Evolutionary conservation across 2,797 vertebrate species (phyloP), one percentile per base, ranked within the genome.

Genomic region (Thunnus albacares): DNA sequence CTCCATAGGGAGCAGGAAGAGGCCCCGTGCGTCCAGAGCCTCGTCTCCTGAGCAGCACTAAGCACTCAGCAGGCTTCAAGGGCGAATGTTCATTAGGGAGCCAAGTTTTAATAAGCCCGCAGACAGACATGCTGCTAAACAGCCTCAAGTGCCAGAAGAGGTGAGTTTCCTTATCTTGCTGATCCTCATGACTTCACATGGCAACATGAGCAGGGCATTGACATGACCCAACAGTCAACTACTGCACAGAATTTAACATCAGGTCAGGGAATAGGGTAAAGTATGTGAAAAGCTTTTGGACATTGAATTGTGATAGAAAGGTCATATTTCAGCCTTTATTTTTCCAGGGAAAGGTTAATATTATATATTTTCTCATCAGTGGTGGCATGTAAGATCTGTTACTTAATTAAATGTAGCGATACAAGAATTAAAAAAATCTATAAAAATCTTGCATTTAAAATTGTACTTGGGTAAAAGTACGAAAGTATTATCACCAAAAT

Each of bases 81-180:
- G 92, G 84, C 88, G 52, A 92, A 87, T 80, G 89, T 92, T 95
- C 93, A 93, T 94, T 94, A 95, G 92, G 85, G 80, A 94, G 93
- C 92, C 93, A 89, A 93, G 93, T 94, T 94, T 94, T 94, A 95
- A 95, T 92, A 94, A 94, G 94, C 88, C 91, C 56, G 90, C 83
- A 92, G 94, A 94, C 94, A 95, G 92, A 93, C 94, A 92, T 89
- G 93, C 93, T 90, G 91, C 92, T 93, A 87, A 89, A 91, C 87
- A 89, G 90, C 89, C 89, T 89, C 86, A 82, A 87, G 90, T 90
- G 92, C 91, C 95, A 95, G 89, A 90, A 93, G 86, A 92, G 86
- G 91, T 84, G 91, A 92, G 86, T 90, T 92, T 85, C 83, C 90
- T 92, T 80, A 85, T 92, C 83, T 83, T 71, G 78, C 86, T 86